phyloP scores from a whole-genome alignment of 2,888 invertebrate species.

The Tipula lateralis region DNA sequence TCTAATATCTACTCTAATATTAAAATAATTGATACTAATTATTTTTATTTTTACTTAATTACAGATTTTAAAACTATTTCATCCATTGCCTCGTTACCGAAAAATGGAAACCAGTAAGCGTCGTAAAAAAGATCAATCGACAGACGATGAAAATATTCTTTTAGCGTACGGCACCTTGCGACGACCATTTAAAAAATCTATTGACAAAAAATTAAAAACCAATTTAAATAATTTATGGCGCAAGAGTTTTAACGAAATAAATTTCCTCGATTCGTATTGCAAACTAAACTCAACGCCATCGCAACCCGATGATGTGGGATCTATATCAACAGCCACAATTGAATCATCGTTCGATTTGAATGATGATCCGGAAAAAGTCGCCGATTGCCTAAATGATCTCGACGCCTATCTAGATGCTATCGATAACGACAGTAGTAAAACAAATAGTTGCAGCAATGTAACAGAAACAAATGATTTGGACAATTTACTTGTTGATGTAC shows the following conservation, averaged over 20 bases:
- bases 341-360: conserved; percentile 12
- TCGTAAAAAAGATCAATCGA: not conserved
- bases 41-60: not conserved
- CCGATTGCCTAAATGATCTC: conserved; percentile 52
- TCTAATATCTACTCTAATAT: too few species aligned
- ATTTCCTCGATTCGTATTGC: conserved; percentile 25
- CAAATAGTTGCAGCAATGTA: not conserved
- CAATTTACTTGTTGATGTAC: not conserved
- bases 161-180: not conserved
- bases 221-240: conserved; percentile 26
- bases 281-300: not conserved
- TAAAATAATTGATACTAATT: not conserved
- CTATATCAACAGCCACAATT: not conserved
- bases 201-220: not conserved
- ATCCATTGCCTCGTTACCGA: not conserved
- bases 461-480: conserved; percentile 34
- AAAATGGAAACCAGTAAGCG: conserved; percentile 14
- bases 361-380: conserved; percentile 42
- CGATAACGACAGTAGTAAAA: conserved; percentile 39
- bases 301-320: not conserved
- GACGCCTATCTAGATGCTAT: conserved; percentile 53
- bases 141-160: not conserved
- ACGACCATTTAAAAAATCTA: not conserved
- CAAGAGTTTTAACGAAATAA: conserved; percentile 12
- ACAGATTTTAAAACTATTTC: not conserved